phyloP scores from a whole-genome alignment of 2,113 vertebrate genomes.

The Elachura formosa region DNA sequence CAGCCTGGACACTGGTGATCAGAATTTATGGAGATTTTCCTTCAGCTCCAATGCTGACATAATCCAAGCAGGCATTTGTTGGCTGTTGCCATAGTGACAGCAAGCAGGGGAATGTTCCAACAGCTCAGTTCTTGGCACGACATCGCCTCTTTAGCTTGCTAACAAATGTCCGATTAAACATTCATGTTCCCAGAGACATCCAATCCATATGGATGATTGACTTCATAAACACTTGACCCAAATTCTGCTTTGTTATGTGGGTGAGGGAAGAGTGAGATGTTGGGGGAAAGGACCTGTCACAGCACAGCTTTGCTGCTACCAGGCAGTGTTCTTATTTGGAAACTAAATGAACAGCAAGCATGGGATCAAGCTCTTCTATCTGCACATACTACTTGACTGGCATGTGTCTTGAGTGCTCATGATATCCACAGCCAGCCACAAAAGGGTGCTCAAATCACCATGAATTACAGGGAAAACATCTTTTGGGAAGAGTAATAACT shows the following conservation, averaged over 20 bases:
- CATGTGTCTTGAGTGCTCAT: too few relatives aligned
- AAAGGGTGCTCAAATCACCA: not conserved
- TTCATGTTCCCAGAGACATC: not conserved
- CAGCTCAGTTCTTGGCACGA: not conserved
- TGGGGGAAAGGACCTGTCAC: not conserved
- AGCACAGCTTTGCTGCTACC: not conserved
- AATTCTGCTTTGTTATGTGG: not conserved
- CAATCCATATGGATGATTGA: not conserved
- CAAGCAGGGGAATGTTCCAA: slow-evolving; percentile 1
- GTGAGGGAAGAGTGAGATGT: not conserved
- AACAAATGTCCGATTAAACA: slow-evolving; percentile 37
- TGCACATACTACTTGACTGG: not conserved
- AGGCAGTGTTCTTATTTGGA: not conserved
- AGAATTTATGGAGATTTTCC: not conserved
- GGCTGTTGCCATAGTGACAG: slow-evolving; percentile 26
- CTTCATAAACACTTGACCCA: not conserved
- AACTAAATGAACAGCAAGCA: not conserved
- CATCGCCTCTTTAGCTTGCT: not conserved
- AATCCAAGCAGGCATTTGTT: not conserved
- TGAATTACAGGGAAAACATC: fast-evolving
- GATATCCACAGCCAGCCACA: not conserved
- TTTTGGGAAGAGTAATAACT: not conserved
- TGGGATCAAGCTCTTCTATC: not conserved
- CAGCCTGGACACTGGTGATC: not conserved
- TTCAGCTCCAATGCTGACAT: not conserved